These are phyloP conservation scores for Alethe diademata DNA, from an alignment of 2,113 vertebrate species.

Conservation along the genomic window DNA sequence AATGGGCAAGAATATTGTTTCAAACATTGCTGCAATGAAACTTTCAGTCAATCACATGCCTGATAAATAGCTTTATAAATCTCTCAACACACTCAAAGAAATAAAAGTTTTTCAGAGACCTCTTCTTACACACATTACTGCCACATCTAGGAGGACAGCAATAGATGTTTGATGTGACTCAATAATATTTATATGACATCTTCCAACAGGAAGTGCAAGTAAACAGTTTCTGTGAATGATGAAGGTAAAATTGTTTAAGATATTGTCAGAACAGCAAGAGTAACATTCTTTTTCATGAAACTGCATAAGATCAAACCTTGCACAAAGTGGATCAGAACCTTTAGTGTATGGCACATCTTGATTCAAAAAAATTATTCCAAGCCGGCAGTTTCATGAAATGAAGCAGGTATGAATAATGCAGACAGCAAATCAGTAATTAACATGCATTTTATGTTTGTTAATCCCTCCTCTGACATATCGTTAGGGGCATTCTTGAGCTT, in stretches of 20 bases:
- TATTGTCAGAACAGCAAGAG: background rate
- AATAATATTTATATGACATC: background rate
- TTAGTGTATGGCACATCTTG: background rate
- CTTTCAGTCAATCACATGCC: background rate
- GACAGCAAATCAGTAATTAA: background rate
- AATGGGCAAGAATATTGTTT: background rate
- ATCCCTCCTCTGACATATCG: background rate
- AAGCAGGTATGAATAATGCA: background rate
- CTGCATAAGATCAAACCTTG: background rate
- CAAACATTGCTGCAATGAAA: background rate
- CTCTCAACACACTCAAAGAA: background rate
- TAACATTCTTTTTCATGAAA: background rate
- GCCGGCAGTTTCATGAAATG: background rate
- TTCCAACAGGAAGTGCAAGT: background rate
- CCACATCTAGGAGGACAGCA: background rate
- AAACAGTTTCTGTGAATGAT: background rate
- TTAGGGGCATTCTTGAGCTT: background rate
- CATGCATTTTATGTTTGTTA: background rate
- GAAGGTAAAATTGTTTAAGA: background rate
- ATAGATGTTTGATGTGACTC: background rate
- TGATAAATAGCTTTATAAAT: slow-evolving; percentile 4
- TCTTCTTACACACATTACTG: background rate
- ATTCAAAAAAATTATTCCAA: background rate
- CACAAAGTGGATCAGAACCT: background rate
- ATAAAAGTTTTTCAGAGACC: background rate